Percentiles rank a stretch among this genome's conserved stretches.
phyloP scores from a whole-genome alignment of 2,113 vertebrate genomes.

The Hydropotes inermis region DNA sequence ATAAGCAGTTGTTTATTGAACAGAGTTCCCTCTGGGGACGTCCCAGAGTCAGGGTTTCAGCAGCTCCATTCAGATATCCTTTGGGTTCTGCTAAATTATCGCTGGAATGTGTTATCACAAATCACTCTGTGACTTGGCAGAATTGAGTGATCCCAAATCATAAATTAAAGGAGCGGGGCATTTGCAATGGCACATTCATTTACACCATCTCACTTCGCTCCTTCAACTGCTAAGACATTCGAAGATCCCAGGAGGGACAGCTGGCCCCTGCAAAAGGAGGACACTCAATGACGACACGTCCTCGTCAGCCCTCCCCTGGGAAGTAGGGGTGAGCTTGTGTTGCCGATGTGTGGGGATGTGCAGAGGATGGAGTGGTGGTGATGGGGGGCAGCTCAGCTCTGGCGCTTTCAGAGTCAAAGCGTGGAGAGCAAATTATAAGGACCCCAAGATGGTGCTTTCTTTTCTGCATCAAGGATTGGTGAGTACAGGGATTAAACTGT shows the following conservation, averaged over 20 bases:
- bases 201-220: constrained; percentile 43
- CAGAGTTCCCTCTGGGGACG: not conserved
- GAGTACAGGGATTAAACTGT: not conserved
- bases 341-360: not conserved
- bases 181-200: constrained; percentile 48
- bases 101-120: constrained; percentile 49
- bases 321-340: not conserved
- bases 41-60: not conserved
- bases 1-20: not conserved
- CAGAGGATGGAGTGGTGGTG: not conserved
- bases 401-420: not conserved
- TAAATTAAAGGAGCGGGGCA: constrained; percentile 41
- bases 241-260: not conserved
- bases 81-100: constrained; percentile 54
- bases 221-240: constrained; percentile 43
- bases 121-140: constrained; percentile 60
- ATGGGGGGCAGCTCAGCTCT: not conserved
- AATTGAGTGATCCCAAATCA: constrained; percentile 50
- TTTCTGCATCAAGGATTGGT: not conserved
- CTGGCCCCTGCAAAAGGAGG: constrained; percentile 43
- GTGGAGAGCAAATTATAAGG: not conserved
- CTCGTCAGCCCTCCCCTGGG: not conserved
- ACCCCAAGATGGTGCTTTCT: not conserved
- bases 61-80: not conserved
- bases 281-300: not conserved